These are phyloP conservation scores for Andrena bicolor DNA, from an alignment of 2,888 invertebrate genomes.

Conservation along the genomic window DNA sequence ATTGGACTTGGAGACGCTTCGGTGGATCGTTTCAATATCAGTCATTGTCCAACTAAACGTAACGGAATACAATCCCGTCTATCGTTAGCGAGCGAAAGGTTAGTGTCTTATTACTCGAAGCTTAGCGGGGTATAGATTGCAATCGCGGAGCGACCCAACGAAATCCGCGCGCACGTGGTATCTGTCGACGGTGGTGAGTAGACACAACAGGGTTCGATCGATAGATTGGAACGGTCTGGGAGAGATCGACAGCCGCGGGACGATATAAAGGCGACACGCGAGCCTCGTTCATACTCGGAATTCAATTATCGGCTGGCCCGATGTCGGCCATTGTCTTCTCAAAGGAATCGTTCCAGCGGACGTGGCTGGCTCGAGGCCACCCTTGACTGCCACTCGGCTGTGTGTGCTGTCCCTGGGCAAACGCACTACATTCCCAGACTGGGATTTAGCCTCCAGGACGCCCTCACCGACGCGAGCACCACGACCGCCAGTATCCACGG, in stretches of 20 bases:
- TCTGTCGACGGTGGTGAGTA: neutral
- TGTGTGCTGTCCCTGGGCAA: conserved; percentile 68
- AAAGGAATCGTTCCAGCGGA: conserved; percentile 63
- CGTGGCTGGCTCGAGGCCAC: conserved; percentile 58
- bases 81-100: too few species aligned
- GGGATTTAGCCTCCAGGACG: conserved; percentile 71
- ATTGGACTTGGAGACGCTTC: too few species aligned
- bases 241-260: conserved; percentile 18
- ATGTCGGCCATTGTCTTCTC: conserved; percentile 64
- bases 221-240: neutral
- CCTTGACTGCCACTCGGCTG: conserved; percentile 55
- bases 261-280: conserved; percentile 38
- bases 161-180: neutral
- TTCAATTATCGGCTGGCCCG: conserved; percentile 66
- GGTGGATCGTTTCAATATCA: too few species aligned
- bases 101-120: too few species aligned
- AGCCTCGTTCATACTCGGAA: conserved; percentile 59
- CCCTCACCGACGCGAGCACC: conserved; percentile 56
- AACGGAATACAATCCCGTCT: too few species aligned
- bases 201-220: neutral
- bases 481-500: conserved; percentile 49
- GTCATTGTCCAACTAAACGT: too few species aligned
- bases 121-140: too few species aligned
- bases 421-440: conserved; percentile 79
- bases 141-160: too few species aligned